Evolutionary conservation across 2,797 vertebrate genomes (phyloP).

Genomic region (Lutjanus campechanus): DNA sequence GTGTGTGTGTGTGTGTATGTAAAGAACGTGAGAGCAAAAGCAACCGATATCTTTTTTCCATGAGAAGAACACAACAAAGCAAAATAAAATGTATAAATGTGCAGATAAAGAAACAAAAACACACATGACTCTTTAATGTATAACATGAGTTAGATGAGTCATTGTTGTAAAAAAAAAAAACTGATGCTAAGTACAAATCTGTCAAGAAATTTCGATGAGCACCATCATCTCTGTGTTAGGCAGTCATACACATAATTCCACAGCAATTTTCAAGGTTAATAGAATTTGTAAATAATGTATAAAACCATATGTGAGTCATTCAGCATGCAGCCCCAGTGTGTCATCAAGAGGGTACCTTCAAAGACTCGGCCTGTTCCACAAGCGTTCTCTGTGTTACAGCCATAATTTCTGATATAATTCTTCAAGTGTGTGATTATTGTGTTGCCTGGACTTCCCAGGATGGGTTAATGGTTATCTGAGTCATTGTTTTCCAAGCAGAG

Average conservation of each 20-base stretch:
- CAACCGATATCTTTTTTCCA: background rate
- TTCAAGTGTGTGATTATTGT: background rate
- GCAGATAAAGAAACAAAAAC: background rate
- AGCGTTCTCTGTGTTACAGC: background rate
- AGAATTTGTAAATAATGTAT: background rate
- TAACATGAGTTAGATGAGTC: background rate
- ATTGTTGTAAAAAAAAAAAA: background rate
- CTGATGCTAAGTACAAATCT: background rate
- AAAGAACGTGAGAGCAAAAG: background rate
- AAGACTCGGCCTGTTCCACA: background rate
- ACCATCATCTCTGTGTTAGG: background rate
- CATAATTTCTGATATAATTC: background rate
- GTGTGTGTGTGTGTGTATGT: too few species aligned
- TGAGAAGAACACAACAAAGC: background rate
- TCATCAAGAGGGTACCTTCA: background rate
- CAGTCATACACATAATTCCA: background rate
- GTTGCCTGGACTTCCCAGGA: slow-evolving; percentile 1
- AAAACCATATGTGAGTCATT: background rate
- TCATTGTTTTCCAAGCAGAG: slow-evolving; percentile 50
- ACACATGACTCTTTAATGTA: background rate
- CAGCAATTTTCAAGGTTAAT: slow-evolving; percentile 3
- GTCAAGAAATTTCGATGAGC: background rate
- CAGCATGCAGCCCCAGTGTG: background rate
- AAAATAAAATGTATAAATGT: background rate
- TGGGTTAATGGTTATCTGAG: slow-evolving; percentile 46